Conservation (phyloP, 2,113 vertebrate species). For the Chaetops frenatus region DNA sequence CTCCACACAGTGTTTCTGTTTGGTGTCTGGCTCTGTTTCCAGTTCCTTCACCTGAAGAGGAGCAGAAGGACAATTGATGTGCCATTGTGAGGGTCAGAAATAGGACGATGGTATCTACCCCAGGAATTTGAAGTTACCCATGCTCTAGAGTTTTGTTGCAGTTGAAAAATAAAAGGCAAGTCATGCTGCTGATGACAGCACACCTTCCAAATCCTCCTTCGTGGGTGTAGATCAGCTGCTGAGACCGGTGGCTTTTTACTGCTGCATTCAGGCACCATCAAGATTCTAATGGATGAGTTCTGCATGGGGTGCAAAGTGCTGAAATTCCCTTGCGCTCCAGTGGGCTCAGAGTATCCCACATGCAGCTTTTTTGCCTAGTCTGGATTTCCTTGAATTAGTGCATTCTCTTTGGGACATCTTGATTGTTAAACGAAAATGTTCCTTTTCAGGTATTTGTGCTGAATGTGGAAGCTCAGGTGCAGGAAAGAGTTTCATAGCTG, state of each 20-base stretch:
- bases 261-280: background rate
- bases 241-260: background rate
- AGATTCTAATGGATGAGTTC: background rate
- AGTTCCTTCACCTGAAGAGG: slow-evolving; percentile 66
- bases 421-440: background rate
- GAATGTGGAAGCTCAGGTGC: background rate
- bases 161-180: background rate
- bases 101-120: background rate
- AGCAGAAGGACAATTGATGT: background rate
- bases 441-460: background rate
- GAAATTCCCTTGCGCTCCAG: background rate
- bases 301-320: background rate
- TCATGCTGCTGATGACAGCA: background rate
- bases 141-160: background rate
- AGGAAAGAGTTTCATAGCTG: background rate
- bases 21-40: slow-evolving; percentile 63
- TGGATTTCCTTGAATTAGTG: background rate
- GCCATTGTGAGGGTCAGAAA: background rate
- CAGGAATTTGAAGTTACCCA: background rate
- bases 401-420: background rate
- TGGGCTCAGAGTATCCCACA: background rate
- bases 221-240: background rate
- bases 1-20: slow-evolving; percentile 67
- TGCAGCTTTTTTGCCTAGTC: slow-evolving; percentile 3
- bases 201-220: background rate